These are phyloP conservation scores for Lingula anatina DNA, from an alignment of 2,888 invertebrate species.

Conservation along the genomic window DNA sequence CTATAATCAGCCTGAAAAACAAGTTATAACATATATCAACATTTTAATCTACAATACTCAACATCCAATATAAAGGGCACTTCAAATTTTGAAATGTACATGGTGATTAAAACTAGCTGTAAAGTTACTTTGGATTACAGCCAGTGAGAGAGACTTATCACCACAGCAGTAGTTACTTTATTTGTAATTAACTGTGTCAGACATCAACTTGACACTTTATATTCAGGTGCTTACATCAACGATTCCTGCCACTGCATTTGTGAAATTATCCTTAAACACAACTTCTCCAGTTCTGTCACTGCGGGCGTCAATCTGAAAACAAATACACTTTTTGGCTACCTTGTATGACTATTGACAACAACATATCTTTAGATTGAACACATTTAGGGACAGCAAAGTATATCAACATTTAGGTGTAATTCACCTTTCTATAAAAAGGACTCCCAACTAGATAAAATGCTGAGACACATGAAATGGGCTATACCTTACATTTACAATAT, in stretches of 20 bases:
- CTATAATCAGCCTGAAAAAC: constrained; percentile 68
- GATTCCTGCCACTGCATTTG: constrained; percentile 70
- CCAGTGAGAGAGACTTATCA: no score
- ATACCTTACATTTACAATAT: no score
- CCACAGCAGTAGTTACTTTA: neutral
- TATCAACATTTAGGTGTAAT: no score
- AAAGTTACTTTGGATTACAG: neutral
- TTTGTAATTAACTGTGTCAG: neutral
- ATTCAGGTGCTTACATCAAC: constrained; percentile 55
- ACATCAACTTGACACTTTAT: neutral
- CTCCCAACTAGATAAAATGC: no score
- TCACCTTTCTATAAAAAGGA: no score
- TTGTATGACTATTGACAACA: no score
- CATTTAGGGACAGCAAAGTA: no score
- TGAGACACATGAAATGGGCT: no score
- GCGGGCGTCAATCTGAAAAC: constrained; percentile 61
- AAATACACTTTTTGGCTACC: no score
- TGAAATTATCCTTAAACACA: constrained; percentile 70
- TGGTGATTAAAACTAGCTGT: neutral
- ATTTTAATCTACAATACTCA: no score
- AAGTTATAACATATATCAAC: constrained; percentile 2
- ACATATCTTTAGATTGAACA: no score
- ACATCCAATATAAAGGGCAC: neutral
- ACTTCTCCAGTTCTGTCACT: constrained; percentile 70
- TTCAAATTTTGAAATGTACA: neutral